Conservation (phyloP, 2,113 vertebrate species). For the Scomber japonicus region DNA sequence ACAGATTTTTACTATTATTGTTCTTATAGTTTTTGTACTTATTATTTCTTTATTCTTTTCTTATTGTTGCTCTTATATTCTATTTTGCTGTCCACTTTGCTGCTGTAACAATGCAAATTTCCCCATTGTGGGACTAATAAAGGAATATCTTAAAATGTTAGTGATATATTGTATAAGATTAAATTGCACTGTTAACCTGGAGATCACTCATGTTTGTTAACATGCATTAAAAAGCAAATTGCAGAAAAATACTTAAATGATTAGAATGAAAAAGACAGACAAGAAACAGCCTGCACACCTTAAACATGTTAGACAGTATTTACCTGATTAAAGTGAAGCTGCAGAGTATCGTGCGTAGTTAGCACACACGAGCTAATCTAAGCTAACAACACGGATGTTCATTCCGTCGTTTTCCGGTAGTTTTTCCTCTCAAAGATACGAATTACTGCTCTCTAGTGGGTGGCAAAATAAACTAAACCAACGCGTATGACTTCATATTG, state of each 20-base stretch:
- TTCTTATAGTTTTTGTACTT: no score
- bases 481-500: accelerated
- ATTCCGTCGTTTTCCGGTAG: not conserved
- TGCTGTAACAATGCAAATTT: no score
- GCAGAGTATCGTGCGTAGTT: not conserved
- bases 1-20: no score
- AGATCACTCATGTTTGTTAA: no score
- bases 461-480: not conserved
- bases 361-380: not conserved
- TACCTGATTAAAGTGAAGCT: not conserved
- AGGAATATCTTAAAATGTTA: no score
- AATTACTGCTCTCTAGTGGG: slow-evolving; percentile 25
- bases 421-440: not conserved
- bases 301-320: no score
- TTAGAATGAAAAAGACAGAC: not conserved
- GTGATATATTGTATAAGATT: no score
- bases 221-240: no score
- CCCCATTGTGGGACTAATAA: no score
- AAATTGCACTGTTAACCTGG: not conserved
- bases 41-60: no score
- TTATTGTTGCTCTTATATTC: no score
- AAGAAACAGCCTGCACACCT: not conserved
- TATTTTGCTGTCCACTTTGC: no score
- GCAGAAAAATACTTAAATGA: not conserved
- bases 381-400: slow-evolving; percentile 47